Conservation (phyloP, 2,797 vertebrate genomes). For the Lepus oiostolus region DNA sequence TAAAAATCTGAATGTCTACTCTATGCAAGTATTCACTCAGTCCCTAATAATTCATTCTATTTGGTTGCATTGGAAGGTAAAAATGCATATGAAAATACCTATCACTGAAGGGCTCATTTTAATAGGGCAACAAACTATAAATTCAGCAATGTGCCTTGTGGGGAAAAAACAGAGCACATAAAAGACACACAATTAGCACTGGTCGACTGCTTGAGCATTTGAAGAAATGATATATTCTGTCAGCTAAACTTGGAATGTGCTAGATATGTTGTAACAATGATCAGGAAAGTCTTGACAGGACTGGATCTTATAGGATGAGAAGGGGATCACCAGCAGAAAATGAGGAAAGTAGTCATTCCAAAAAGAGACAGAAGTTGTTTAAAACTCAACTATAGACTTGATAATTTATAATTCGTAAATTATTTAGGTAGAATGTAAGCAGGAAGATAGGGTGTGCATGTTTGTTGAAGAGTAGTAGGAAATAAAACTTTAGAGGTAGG, state of each 20-base stretch:
- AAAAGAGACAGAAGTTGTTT: neutral
- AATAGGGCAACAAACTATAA: neutral
- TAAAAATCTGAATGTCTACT: neutral
- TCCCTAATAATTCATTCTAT: constrained; percentile 29
- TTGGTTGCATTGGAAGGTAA: neutral
- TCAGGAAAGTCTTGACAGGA: neutral
- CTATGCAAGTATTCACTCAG: neutral
- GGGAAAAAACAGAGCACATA: neutral
- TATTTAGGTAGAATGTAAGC: neutral
- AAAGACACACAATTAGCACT: neutral
- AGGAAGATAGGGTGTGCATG: neutral
- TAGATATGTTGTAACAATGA: neutral
- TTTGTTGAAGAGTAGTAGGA: neutral
- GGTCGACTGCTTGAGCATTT: neutral
- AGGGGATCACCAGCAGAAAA: neutral
- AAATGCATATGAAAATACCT: neutral
- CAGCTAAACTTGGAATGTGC: neutral
- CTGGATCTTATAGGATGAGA: neutral
- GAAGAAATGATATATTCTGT: neutral
- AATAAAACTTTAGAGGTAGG: neutral
- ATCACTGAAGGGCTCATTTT: neutral
- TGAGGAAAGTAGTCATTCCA: neutral
- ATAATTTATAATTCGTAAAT: neutral
- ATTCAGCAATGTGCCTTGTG: neutral
- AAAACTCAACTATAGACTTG: neutral